Evolutionary conservation across 2,797 vertebrate species (phyloP).

Genomic region (Pelodytes ibericus): DNA sequence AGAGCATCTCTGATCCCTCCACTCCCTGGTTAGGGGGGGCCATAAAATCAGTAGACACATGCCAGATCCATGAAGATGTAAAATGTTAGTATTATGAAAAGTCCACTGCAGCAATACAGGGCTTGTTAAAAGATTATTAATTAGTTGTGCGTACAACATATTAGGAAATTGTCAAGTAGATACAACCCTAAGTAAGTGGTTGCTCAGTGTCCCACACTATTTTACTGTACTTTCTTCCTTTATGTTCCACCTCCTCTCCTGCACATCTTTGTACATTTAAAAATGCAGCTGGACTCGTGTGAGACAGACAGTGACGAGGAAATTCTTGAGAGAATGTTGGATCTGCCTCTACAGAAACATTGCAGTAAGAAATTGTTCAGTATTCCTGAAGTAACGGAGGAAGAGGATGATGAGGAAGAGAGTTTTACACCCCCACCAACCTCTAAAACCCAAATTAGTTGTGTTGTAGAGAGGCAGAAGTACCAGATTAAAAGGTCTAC

Average conservation of each 20-base stretch:
- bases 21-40: too few relatives aligned
- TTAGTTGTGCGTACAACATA: too few relatives aligned
- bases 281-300: constrained; percentile 71
- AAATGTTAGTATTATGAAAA: too few relatives aligned
- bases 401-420: constrained; percentile 80
- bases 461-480: constrained; percentile 5
- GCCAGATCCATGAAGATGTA: too few relatives aligned
- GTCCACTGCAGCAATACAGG: too few relatives aligned
- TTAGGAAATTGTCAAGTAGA: too few relatives aligned
- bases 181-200: too few relatives aligned
- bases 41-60: too few relatives aligned
- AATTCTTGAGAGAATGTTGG: constrained; percentile 87
- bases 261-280: constrained; percentile 56
- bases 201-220: background rate
- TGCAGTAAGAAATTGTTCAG: constrained; percentile 87
- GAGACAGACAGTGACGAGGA: constrained; percentile 94
- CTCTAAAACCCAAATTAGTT: background rate
- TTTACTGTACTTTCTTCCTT: background rate
- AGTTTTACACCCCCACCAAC: constrained; percentile 31
- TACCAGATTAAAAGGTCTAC: background rate
- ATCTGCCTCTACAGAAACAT: constrained; percentile 80
- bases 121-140: too few relatives aligned
- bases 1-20: too few relatives aligned
- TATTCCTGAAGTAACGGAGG: constrained; percentile 91
- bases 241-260: constrained; percentile 49